Conservation (phyloP, 2,113 vertebrate genomes). For the Capricornis sumatraensis region DNA sequence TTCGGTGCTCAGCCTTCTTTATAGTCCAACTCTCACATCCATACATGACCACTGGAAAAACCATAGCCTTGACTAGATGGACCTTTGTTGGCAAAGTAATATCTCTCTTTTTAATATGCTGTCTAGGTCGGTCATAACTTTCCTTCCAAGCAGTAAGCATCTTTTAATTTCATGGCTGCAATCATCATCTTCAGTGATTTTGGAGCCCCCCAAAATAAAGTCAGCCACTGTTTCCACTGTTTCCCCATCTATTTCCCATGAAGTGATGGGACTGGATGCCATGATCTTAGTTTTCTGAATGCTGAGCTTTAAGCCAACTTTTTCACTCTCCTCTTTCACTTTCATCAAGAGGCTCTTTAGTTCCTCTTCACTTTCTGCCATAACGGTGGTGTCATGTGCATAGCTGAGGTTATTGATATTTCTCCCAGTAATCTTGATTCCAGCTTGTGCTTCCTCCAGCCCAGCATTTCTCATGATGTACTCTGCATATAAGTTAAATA, state of each 20-base stretch:
- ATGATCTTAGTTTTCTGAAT: not conserved
- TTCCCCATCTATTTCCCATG: not conserved
- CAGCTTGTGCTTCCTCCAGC: not conserved
- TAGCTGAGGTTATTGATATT: not conserved
- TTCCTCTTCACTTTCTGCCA: not conserved
- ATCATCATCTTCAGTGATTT: not conserved
- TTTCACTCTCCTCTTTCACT: not conserved
- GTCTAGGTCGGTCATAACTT: not conserved
- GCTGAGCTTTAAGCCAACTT: not conserved
- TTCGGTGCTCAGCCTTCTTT: accelerated
- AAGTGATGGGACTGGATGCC: accelerated
- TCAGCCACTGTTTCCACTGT: not conserved
- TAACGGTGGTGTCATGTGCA: not conserved
- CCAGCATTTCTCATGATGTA: not conserved
- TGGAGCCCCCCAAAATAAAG: not conserved
- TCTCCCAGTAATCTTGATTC: not conserved
- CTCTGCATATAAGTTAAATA: not conserved
- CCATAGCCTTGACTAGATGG: not conserved
- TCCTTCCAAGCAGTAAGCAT: not conserved
- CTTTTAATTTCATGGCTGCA: not conserved
- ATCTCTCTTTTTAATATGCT: not conserved
- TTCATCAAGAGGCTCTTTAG: not conserved
- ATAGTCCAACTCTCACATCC: not conserved
- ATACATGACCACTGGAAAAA: not conserved
- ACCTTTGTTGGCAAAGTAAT: not conserved